Evolutionary conservation across 2,797 vertebrate genomes (phyloP).

Genomic region (Acrossocheilus wenchowensis): DNA sequence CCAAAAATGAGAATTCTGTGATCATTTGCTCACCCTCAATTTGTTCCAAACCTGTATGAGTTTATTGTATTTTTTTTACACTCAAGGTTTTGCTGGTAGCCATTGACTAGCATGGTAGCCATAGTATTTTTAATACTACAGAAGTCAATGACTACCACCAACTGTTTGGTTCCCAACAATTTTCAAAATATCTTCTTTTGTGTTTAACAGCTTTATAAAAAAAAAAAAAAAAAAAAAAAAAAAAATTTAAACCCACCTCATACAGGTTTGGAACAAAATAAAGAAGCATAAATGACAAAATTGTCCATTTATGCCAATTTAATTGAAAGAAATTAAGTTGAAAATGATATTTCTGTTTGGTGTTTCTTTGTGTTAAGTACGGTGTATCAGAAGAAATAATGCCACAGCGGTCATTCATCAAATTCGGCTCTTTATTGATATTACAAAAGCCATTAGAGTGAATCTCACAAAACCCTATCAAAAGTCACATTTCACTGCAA

Average conservation of each 20-base stretch:
- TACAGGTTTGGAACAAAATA: background rate
- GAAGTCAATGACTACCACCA: background rate
- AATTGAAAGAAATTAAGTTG: background rate
- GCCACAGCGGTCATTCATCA: background rate
- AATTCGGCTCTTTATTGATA: constrained; percentile 23
- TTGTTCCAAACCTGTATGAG: background rate
- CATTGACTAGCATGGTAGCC: background rate
- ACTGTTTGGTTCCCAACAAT: background rate
- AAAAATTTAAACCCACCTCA: background rate
- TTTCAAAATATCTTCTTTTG: background rate
- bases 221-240: background rate
- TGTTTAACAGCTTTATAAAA: background rate
- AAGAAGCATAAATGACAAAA: background rate
- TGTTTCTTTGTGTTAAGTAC: background rate
- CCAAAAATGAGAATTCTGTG: background rate
- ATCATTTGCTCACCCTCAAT: background rate
- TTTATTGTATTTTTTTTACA: background rate
- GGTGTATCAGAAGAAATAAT: background rate
- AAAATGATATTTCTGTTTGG: background rate
- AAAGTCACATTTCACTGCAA: background rate
- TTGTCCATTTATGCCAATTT: background rate
- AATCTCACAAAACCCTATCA: background rate
- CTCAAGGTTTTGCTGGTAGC: background rate
- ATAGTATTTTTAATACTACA: too few species aligned
- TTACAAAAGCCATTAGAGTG: background rate